Percentiles rank a stretch among this genome's conserved stretches.
Conservation (phyloP, 1,140 invertebrate species). For the Diorhabda elongata region DNA sequence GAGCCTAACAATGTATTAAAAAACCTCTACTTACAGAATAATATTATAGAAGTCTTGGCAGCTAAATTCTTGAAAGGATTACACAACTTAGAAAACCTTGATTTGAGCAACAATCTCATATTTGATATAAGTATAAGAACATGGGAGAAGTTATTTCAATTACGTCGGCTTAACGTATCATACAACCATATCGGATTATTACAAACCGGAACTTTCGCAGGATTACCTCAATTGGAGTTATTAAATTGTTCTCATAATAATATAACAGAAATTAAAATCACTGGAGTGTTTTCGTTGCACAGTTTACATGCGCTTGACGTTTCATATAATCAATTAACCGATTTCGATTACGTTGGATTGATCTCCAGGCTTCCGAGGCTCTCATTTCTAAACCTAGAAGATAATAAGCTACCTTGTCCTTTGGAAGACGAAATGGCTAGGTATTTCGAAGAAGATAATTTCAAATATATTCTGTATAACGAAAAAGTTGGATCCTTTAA, state of each 20-base stretch:
- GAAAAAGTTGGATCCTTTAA: constrained; percentile 20
- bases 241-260: constrained; percentile 38
- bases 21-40: constrained; percentile 35
- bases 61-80: constrained; percentile 35
- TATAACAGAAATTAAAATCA: constrained; percentile 32
- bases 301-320: constrained; percentile 41
- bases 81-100: constrained; percentile 33
- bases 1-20: constrained; percentile 26
- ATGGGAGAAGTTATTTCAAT: constrained; percentile 26
- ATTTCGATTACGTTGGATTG: constrained; percentile 39
- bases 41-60: constrained; percentile 51
- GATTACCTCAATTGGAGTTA: constrained; percentile 34
- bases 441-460: constrained; percentile 38
- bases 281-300: constrained; percentile 36
- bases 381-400: constrained; percentile 34
- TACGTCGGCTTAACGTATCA: constrained; percentile 31
- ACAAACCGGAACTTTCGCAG: constrained; percentile 32
- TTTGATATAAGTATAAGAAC: constrained; percentile 22
- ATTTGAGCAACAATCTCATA: constrained; percentile 35
- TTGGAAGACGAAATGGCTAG: constrained; percentile 40
- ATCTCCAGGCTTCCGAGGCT: constrained; percentile 35
- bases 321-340: constrained; percentile 36
- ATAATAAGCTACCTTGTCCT: constrained; percentile 39
- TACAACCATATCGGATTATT: constrained; percentile 33
- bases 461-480: constrained; percentile 36